Conservation (phyloP, 1,140 invertebrate species). For the Drosophila orena region DNA sequence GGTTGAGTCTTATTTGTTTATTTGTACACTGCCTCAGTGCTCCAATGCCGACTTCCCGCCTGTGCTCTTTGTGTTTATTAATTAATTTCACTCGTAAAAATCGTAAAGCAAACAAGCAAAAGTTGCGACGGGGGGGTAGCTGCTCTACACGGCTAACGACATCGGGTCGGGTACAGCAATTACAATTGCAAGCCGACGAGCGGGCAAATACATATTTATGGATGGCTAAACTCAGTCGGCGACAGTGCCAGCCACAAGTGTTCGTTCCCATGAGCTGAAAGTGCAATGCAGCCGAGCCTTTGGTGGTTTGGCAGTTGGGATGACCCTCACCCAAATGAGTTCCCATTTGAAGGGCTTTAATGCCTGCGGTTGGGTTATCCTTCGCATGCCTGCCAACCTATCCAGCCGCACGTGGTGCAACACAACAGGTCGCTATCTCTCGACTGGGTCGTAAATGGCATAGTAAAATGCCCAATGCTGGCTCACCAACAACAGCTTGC, state of each 20-base stretch:
- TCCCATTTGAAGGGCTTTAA: not conserved
- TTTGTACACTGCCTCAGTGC: conserved; percentile 2
- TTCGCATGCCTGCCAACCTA: not conserved
- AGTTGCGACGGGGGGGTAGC: not conserved
- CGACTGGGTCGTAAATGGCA: conserved; percentile 30
- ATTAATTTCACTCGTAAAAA: conserved; percentile 60
- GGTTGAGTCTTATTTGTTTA: conserved; percentile 9
- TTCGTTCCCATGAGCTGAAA: not conserved
- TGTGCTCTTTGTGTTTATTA: conserved; percentile 47
- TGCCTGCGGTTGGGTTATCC: not conserved
- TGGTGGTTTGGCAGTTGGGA: not conserved
- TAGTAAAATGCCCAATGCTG: conserved; percentile 26
- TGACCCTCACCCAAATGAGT: not conserved
- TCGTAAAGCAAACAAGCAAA: conserved; percentile 52
- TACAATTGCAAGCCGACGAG: conserved; percentile 26
- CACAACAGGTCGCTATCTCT: conserved; percentile 20
- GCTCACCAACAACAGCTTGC: conserved; percentile 1
- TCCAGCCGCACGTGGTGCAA: not conserved
- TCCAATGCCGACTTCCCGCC: not conserved
- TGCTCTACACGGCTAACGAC: conserved; percentile 9
- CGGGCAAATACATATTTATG: conserved; percentile 42
- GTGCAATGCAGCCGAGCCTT: not conserved
- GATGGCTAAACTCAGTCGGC: conserved; percentile 19
- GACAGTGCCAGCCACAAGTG: conserved; percentile 11
- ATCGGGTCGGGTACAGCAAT: conserved; percentile 20